These are phyloP conservation scores for Drosophila ananassae DNA, from an alignment of 1,140 invertebrate species.

Conservation along the genomic window DNA sequence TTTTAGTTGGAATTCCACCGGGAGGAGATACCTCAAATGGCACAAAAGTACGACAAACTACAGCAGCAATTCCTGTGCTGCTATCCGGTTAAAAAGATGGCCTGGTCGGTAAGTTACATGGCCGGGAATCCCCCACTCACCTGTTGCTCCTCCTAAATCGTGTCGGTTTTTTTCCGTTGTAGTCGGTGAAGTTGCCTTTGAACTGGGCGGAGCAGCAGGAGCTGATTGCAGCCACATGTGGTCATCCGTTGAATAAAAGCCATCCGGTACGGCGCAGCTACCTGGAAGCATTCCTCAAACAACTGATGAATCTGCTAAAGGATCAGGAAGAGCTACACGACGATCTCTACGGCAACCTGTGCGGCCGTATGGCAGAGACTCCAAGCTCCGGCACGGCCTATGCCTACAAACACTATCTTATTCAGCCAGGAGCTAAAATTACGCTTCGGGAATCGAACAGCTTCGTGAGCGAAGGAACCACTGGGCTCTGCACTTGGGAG, in stretches of 20 bases:
- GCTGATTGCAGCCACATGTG: conserved; percentile 64
- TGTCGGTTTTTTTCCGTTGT: background rate
- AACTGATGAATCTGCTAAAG: conserved; percentile 60
- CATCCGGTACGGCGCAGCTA: conserved; percentile 69
- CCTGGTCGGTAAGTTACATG: conserved; percentile 64
- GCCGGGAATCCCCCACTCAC: conserved; percentile 1
- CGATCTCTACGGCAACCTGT: conserved; percentile 64
- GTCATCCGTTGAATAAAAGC: conserved; percentile 53
- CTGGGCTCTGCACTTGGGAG: conserved; percentile 80
- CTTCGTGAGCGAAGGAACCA: conserved; percentile 78
- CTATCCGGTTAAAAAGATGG: conserved; percentile 69
- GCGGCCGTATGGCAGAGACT: conserved; percentile 32
- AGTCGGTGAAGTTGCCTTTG: conserved; percentile 57
- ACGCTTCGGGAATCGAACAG: conserved; percentile 72
- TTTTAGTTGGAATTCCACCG: background rate
- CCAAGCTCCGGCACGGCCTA: background rate
- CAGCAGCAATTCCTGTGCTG: conserved; percentile 73
- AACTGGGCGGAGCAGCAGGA: conserved; percentile 63
- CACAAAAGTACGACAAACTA: conserved; percentile 56
- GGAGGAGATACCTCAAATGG: conserved; percentile 12
- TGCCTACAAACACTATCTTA: conserved; percentile 75
- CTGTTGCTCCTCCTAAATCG: conserved; percentile 4
- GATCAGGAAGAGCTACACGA: conserved; percentile 73
- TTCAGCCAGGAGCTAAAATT: conserved; percentile 40
- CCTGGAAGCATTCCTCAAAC: conserved; percentile 74